Base-by-base conservation (phyloP, 2,113 vertebrate genomes). In the Ardeotis arabs region DNA sequence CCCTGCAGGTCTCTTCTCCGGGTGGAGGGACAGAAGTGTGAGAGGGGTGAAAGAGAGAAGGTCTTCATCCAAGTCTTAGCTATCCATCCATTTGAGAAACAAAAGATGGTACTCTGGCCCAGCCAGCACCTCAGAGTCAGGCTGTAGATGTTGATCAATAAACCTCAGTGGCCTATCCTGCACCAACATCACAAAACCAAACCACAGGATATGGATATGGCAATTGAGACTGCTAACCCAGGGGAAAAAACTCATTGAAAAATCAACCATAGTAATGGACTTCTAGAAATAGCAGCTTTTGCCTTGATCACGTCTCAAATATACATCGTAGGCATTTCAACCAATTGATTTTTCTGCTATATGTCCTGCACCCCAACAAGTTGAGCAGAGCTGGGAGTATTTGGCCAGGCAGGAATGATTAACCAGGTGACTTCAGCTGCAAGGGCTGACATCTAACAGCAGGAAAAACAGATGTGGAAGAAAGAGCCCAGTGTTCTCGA, bases 391-490 rank as follows among this genome's bases (percentile, higher is more conserved):
- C 29, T 56, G 31, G 33, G 39, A 95, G 50, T n/a, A 17, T 80
- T 94, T 87, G 74, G 33, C 44, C 64, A 92, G 68, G 14, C 85
- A 87, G 68, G 72, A 93, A 68, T 64, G 64, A 93, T 96, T 86
- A 95, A 92, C 93, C 93, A 97, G 96, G 96, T 97, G 95, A 96
- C 85, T 94, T 96, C 90, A 89, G 85, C 68, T 93, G 76, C 79
- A 92, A 95, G 44, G 22, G 72, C 73, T 95, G 76, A 83, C 75
- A 76, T 56, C 69, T 85, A 76, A 94, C 87, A 90, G 93, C 41
- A 78, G 52, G 59, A 94, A 74, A 96, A 96, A 84, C 82, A 96
- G 82, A 90, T 35, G 78, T 79, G 50, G 52, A 94, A 92, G 86
- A 95, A 96, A 95, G 95, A 86, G 14, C 23, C 62, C 62, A 87